Conservation (phyloP, 2,113 vertebrate species). For the Brachyhypopomus occidentalis region DNA sequence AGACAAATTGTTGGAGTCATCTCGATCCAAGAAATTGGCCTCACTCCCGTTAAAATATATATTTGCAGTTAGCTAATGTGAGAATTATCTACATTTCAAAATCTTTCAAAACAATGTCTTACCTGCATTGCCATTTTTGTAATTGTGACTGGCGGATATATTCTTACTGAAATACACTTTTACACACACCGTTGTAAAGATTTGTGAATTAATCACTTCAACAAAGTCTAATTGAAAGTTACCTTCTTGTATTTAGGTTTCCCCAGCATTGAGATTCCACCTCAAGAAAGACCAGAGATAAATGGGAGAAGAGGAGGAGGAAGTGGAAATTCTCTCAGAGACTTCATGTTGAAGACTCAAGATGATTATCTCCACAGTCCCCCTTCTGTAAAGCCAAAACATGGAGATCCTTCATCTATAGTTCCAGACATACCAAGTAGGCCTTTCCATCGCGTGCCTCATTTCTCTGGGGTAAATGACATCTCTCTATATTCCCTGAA, state of each 20-base stretch:
- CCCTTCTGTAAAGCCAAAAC: conserved; percentile 24
- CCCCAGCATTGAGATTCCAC: conserved; percentile 60
- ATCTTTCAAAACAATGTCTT: no score
- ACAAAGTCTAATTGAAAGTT: no score
- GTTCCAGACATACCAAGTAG: conserved; percentile 14
- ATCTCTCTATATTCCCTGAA: no score
- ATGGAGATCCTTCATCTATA: conserved; percentile 41
- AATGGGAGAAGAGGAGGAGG: neutral
- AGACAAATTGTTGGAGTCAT: no score
- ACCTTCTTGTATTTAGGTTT: conserved; percentile 51
- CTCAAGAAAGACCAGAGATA: conserved; percentile 46
- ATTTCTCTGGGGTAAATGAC: conserved; percentile 67
- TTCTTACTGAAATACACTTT: no score
- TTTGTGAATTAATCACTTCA: no score
- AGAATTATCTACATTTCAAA: no score
- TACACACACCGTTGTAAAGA: no score
- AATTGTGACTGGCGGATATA: no score
- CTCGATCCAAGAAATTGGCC: neutral
- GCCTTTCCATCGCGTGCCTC: conserved; percentile 57
- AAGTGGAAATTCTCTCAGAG: conserved; percentile 66
- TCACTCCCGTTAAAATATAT: no score
- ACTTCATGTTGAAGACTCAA: conserved; percentile 73
- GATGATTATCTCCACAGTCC: conserved; percentile 8
- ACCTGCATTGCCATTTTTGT: no score
- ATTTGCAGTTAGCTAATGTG: no score